phyloP scores from a whole-genome alignment of 2,888 invertebrate genomes.

The Netelia fuscicornis region DNA sequence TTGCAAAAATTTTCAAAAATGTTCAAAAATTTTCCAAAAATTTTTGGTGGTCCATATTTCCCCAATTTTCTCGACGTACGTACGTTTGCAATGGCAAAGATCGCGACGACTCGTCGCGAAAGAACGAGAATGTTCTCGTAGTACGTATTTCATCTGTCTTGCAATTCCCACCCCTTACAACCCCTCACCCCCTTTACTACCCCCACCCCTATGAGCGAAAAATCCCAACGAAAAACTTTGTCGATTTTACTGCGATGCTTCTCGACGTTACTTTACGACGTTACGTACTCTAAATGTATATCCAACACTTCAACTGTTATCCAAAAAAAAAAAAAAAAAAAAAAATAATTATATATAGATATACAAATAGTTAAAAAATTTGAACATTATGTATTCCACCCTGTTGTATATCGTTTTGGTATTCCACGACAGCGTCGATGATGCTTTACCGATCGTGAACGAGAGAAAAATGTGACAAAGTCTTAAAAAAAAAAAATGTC shows the following conservation, averaged over 20 bases:
- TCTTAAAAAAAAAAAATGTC: slow-evolving; percentile 12
- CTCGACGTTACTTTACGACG: slow-evolving; percentile 62
- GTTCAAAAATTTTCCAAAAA: too few species aligned
- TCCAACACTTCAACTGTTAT: slow-evolving; percentile 57
- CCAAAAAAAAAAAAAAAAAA: neutral
- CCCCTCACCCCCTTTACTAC: neutral
- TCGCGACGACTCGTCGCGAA: slow-evolving; percentile 50
- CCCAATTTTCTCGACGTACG: too few species aligned
- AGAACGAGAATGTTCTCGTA: slow-evolving; percentile 37
- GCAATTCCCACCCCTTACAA: slow-evolving; percentile 18
- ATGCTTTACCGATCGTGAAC: slow-evolving; percentile 78
- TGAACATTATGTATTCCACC: slow-evolving; percentile 62
- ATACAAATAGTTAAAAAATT: slow-evolving; percentile 50
- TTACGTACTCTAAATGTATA: slow-evolving; percentile 25
- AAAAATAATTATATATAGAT: slow-evolving; percentile 23
- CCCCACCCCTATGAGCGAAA: slow-evolving; percentile 9
- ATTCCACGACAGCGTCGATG: slow-evolving; percentile 80
- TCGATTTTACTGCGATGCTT: slow-evolving; percentile 67
- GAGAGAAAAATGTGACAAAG: slow-evolving; percentile 2
- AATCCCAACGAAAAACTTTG: slow-evolving; percentile 61
- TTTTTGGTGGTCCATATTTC: too few species aligned
- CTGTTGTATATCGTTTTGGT: slow-evolving; percentile 75
- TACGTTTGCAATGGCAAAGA: slow-evolving; percentile 25
- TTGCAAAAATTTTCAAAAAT: too few species aligned
- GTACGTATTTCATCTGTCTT: slow-evolving; percentile 68